These are phyloP conservation scores for Corythornis cristatus DNA, from an alignment of 2,113 vertebrate species.

Conservation along the genomic window DNA sequence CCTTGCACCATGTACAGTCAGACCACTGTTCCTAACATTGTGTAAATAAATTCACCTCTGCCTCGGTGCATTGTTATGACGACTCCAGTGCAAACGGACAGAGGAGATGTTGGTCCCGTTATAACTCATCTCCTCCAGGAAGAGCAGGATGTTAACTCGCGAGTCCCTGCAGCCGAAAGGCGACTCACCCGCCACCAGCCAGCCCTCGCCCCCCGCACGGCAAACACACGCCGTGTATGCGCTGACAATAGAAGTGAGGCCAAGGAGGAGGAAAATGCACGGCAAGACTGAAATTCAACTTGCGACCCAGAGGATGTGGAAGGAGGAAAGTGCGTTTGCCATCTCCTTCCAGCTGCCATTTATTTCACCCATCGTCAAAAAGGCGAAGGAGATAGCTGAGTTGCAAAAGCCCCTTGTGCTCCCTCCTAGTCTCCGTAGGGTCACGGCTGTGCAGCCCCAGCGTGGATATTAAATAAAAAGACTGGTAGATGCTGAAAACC, in stretches of 20 bases:
- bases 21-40: constrained; percentile 49
- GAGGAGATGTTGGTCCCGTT: constrained; percentile 81
- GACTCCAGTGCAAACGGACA: constrained; percentile 76
- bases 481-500: constrained; percentile 75
- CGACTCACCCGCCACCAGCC: constrained; percentile 51
- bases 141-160: constrained; percentile 75
- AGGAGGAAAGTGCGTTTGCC: constrained; percentile 54
- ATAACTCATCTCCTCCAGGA: constrained; percentile 82
- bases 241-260: constrained; percentile 68
- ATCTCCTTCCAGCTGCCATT: constrained; percentile 71
- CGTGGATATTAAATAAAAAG: constrained; percentile 73
- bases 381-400: background rate
- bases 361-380: constrained; percentile 69
- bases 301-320: constrained; percentile 65
- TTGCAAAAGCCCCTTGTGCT: constrained; percentile 39
- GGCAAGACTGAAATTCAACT: constrained; percentile 66
- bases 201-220: constrained; percentile 70
- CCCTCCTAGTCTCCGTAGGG: constrained; percentile 47
- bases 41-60: constrained; percentile 81
- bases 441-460: constrained; percentile 47
- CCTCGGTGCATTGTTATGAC: constrained; percentile 83
- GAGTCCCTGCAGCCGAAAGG: constrained; percentile 72
- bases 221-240: constrained; percentile 69
- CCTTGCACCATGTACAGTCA: background rate
- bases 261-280: constrained; percentile 45